Conservation (phyloP, 2,113 vertebrate species). For the Panurus biarmicus region DNA sequence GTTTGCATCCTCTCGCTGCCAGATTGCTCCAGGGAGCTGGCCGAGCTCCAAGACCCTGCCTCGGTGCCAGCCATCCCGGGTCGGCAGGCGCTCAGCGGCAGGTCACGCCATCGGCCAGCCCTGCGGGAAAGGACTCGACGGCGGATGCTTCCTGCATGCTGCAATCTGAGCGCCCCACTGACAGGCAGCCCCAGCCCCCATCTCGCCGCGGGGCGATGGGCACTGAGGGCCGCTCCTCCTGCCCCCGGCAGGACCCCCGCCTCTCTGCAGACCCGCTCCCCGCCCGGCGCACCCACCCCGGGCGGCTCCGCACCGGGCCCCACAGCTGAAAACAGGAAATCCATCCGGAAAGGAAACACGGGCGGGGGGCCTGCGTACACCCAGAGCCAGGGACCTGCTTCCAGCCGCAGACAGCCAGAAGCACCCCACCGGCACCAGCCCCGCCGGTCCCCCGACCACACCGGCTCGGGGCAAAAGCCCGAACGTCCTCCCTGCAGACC, state of each 20-base stretch:
- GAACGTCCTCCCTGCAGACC: neutral
- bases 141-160: neutral
- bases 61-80: neutral
- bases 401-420: neutral
- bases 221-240: neutral
- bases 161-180: neutral
- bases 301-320: constrained; percentile 14
- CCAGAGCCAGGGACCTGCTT: neutral
- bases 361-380: constrained; percentile 16
- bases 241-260: neutral
- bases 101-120: neutral
- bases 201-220: neutral
- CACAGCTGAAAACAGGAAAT: constrained; percentile 56
- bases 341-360: constrained; percentile 60
- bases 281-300: neutral
- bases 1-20: neutral
- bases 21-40: neutral
- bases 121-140: neutral
- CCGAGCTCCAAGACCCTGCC: neutral
- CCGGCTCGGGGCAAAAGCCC: rapidly evolving
- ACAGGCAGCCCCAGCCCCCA: neutral
- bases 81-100: neutral
- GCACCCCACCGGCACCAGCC: neutral
- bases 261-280: neutral
- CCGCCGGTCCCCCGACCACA: rapidly evolving